phyloP scores from a whole-genome alignment of 2,888 invertebrate species.

The Netelia virgata region DNA sequence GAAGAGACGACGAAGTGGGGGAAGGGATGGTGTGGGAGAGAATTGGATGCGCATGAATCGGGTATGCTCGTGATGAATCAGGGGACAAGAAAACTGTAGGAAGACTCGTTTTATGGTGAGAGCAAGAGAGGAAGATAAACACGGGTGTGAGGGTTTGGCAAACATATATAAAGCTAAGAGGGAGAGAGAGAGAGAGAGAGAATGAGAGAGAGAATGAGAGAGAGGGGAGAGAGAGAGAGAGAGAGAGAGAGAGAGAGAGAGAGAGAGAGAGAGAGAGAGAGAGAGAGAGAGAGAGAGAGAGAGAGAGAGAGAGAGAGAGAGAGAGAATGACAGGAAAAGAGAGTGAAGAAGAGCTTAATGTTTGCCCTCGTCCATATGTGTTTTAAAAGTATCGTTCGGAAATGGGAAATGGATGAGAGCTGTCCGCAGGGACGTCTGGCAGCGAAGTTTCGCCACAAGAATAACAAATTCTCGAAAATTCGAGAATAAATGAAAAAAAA shows the following conservation, averaged over 20 bases:
- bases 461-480: not conserved
- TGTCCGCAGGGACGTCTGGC: not conserved
- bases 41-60: not conserved
- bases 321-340: not conserved
- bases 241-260: conserved; percentile 18
- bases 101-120: not conserved
- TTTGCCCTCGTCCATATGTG: conserved; percentile 4
- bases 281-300: not conserved
- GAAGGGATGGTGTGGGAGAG: too few species aligned
- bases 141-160: conserved; percentile 49
- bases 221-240: not conserved
- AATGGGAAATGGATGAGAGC: conserved; percentile 3
- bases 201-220: not conserved
- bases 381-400: conserved; percentile 7
- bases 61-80: conserved; percentile 11
- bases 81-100: conserved; percentile 15
- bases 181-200: conserved; percentile 12
- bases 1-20: too few species aligned
- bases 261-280: not conserved
- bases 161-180: conserved; percentile 22
- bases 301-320: conserved; percentile 23
- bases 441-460: not conserved
- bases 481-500: not conserved
- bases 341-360: not conserved
- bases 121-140: conserved; percentile 50